Evolutionary conservation across 2,888 invertebrate genomes (phyloP).

Genomic region (Drosophila mimica): DNA sequence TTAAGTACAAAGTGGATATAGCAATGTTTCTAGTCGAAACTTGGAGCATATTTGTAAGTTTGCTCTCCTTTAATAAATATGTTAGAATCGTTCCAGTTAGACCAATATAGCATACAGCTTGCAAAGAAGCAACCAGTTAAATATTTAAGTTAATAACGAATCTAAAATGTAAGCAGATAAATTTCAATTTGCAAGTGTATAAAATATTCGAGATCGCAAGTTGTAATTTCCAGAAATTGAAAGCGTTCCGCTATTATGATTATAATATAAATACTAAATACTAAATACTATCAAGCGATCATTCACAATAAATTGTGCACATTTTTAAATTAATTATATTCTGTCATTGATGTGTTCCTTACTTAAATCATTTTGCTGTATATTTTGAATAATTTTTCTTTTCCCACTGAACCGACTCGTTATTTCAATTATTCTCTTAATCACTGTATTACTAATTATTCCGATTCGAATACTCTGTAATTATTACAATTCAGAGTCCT

Average conservation of each 20-base stretch:
- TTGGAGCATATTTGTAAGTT: not conserved
- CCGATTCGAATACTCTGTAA: not conserved
- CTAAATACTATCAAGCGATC: not conserved
- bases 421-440: not conserved
- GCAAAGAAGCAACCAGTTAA: not conserved
- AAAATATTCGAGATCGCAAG: not conserved
- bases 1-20: too few relatives aligned
- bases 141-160: not conserved
- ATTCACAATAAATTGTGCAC: not conserved
- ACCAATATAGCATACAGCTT: too few relatives aligned
- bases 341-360: not conserved
- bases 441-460: not conserved
- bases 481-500: not conserved
- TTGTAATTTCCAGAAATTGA: not conserved
- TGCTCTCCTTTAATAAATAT: too few relatives aligned
- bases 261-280: not conserved
- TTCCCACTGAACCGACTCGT: not conserved
- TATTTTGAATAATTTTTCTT: not conserved
- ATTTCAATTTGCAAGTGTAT: too few relatives aligned
- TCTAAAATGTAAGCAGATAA: not conserved
- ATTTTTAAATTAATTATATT: not conserved
- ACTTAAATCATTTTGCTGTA: not conserved
- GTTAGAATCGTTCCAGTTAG: too few relatives aligned
- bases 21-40: not conserved
- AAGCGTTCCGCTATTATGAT: not conserved